These are phyloP conservation scores for Cybosia mesomella DNA, from an alignment of 2,888 invertebrate genomes.

Conservation along the genomic window DNA sequence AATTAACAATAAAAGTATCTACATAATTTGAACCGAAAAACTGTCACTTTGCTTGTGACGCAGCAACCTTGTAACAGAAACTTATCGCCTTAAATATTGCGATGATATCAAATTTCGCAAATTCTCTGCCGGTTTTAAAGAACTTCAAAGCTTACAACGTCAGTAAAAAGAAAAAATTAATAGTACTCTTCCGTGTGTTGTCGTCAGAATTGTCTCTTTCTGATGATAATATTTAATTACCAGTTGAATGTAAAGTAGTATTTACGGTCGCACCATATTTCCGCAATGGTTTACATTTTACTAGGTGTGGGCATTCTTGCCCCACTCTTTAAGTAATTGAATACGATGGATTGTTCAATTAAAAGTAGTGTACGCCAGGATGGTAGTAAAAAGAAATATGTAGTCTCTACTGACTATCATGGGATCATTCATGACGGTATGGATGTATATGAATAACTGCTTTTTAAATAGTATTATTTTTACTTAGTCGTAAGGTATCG, in stretches of 20 bases:
- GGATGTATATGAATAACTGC: no score
- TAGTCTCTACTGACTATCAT: no score
- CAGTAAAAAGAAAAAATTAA: neutral
- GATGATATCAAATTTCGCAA: conserved; percentile 25
- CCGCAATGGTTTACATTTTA: conserved; percentile 30
- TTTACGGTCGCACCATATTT: conserved; percentile 34
- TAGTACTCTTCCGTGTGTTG: neutral
- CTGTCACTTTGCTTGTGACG: conserved; percentile 21
- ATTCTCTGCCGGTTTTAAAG: conserved; percentile 11
- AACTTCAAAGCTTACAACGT: neutral
- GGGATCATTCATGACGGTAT: no score
- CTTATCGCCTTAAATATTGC: conserved; percentile 24
- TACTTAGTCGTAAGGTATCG: no score
- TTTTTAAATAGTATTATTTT: no score
- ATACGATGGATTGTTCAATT: conserved; percentile 23
- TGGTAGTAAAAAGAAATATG: no score
- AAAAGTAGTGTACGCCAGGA: no score
- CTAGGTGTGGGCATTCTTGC: conserved; percentile 44
- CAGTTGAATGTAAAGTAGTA: conserved; percentile 31
- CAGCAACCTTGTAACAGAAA: conserved; percentile 28
- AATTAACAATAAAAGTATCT: conserved; percentile 13
- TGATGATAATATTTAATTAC: conserved; percentile 2
- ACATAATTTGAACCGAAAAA: conserved; percentile 22
- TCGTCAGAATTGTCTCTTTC: neutral
- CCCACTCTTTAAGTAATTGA: conserved; percentile 40